Base-by-base conservation (phyloP, 2,888 invertebrate genomes). In the Diabrotica balteata region DNA sequence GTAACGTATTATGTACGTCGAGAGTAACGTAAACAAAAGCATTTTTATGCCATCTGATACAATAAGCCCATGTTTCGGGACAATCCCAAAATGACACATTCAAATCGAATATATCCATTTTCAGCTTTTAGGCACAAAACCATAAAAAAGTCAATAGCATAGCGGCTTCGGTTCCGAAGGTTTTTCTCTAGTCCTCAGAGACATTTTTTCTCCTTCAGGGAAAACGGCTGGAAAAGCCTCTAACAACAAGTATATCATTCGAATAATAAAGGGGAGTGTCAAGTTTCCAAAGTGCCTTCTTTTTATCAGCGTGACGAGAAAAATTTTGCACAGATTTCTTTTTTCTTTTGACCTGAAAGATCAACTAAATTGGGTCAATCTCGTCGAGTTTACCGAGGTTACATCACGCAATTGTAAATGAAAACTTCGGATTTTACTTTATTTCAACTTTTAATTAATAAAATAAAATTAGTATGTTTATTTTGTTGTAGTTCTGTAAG, bases 221-320 rank as follows among this genome's bases (percentile, higher is more conserved):
- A 58, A 64, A 64, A 58, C 64, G 52, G 52, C 64, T 64, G 64
- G 46, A 64, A 64, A 64, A 64, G 58, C 58, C 43, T 9, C 58
- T 7, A 58, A 59, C 63, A 63, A 58, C 64, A 64, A 64, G 64
- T 64, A 64, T 64, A 64, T 64, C 58, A 64, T 64, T 64, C 64
- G 46, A 58, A 59, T 59, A 64, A 64, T 64, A 59, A 58, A 59
- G 64, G 64, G 58, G 58, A 64, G 57, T 52, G 64, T 59, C 64
- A 52, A 64, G 53, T 64, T 64, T 59, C 43, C 17, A 46, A 49
- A 62, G 46, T 46, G 52, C 58, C 64, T 51, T 45, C 58, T 58
- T 64, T 57, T 62, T 51, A 59, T 50, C n/a, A 50, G 8, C 44
- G 51, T 43, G 59, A 59, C 59, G 50, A 44, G 59, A 50, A 59